Evolutionary conservation across 2,888 invertebrate genomes (phyloP).

Genomic region (Tipula confusa): DNA sequence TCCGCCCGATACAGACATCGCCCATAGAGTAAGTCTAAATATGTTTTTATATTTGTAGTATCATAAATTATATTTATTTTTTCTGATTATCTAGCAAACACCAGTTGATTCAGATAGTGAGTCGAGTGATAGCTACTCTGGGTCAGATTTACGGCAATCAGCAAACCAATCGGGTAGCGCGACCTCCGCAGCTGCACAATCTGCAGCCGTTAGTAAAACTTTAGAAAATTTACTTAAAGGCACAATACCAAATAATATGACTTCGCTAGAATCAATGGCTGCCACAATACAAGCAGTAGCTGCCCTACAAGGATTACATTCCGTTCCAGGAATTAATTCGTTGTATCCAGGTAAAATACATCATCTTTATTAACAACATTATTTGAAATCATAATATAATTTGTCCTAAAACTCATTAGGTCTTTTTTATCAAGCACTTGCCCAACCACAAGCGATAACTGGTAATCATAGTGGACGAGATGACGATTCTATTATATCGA

Average conservation of each 20-base stretch:
- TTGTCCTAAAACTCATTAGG: constrained; percentile 32
- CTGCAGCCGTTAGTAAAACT: constrained; percentile 51
- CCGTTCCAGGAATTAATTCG: constrained; percentile 37
- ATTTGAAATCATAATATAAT: not conserved
- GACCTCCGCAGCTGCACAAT: constrained; percentile 49
- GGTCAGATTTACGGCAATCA: constrained; percentile 38
- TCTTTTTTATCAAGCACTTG: constrained; percentile 38
- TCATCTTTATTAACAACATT: not conserved
- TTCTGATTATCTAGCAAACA: constrained; percentile 53
- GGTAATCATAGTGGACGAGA: constrained; percentile 40
- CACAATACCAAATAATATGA: constrained; percentile 51
- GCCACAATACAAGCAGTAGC: constrained; percentile 62
- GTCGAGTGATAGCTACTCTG: constrained; percentile 55
- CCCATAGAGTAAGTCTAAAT: constrained; percentile 41
- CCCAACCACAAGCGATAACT: constrained; percentile 45
- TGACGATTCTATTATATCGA: not conserved
- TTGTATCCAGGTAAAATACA: constrained; percentile 41
- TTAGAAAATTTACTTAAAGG: constrained; percentile 40
- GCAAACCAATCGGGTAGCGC: not conserved
- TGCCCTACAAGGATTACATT: constrained; percentile 47
- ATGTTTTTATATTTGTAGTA: constrained; percentile 33
- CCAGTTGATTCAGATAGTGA: constrained; percentile 66
- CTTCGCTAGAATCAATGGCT: constrained; percentile 64
- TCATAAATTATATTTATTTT: not conserved
- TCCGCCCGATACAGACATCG: constrained; percentile 44